These are phyloP conservation scores for Drosophila trichaetosa DNA, from an alignment of 2,888 invertebrate species.

Conservation along the genomic window DNA sequence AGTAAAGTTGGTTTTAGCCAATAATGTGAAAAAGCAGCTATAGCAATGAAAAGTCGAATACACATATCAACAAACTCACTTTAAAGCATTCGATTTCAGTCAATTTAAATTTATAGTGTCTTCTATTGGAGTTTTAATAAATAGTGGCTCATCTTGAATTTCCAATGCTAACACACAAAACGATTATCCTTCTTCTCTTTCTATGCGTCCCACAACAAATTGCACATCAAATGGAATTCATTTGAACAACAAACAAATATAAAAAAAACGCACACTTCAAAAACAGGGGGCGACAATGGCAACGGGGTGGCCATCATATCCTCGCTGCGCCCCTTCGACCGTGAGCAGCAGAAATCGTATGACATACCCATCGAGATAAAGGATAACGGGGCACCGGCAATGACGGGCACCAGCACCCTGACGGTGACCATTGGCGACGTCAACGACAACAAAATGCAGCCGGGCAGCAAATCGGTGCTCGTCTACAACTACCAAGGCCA, in stretches of 20 bases:
- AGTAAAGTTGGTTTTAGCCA: background rate
- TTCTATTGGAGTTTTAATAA: background rate
- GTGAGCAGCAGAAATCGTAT: constrained; percentile 97
- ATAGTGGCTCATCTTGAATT: constrained; percentile 9
- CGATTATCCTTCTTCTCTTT: constrained; percentile 13
- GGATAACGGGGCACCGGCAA: constrained; percentile 96
- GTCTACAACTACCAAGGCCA: constrained; percentile 98
- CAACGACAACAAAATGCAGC: constrained; percentile 99
- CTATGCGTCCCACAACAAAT: constrained; percentile 22
- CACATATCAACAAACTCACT: background rate
- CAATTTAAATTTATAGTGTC: background rate
- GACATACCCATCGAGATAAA: constrained; percentile 98
- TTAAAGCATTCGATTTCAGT: background rate
- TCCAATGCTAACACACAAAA: constrained; percentile 21
- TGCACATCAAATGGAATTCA: constrained; percentile 44
- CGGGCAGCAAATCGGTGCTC: constrained; percentile 97
- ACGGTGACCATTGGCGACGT: constrained; percentile 98
- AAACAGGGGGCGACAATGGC: constrained; percentile 95
- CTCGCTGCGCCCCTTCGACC: constrained; percentile 95
- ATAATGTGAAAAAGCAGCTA: background rate
- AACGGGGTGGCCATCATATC: constrained; percentile 99
- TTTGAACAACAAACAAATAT: constrained; percentile 19
- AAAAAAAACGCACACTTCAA: background rate
- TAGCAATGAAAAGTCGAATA: background rate
- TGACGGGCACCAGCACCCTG: constrained; percentile 97